Evolutionary conservation across 1,140 invertebrate genomes (phyloP).

Genomic region (Aphidius ervi): DNA sequence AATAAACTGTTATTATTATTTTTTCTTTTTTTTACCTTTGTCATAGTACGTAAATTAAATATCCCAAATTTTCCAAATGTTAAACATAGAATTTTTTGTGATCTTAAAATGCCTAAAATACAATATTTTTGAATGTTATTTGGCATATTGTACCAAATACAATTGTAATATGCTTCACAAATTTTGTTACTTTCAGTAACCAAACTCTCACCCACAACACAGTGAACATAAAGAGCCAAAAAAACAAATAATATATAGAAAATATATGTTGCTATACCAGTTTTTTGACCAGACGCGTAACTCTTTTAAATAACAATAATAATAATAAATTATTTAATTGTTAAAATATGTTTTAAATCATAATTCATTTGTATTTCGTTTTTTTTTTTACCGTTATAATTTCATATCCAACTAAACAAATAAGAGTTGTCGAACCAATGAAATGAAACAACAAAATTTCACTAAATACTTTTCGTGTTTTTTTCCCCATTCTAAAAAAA

Average conservation of each 20-base stretch:
- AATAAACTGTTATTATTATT: no score
- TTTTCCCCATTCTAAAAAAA: constrained; percentile 35
- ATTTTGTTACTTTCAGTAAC: constrained; percentile 33
- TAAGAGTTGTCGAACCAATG: constrained; percentile 28
- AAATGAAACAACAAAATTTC: constrained; percentile 23
- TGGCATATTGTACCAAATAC: constrained; percentile 26
- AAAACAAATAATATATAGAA: no score
- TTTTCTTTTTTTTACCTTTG: constrained; percentile 10
- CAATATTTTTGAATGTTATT: constrained; percentile 24
- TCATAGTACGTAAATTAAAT: constrained; percentile 30
- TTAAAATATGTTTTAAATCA: no score
- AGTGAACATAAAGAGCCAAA: constrained; percentile 11
- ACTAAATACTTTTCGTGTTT: constrained; percentile 34
- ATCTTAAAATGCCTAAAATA: constrained; percentile 26
- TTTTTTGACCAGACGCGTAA: constrained; percentile 29
- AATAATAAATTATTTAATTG: no score
- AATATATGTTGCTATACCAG: constrained; percentile 27
- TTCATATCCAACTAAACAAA: constrained; percentile 43
- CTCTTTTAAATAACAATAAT: constrained; percentile 23
- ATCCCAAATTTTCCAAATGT: constrained; percentile 32
- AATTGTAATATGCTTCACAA: constrained; percentile 28
- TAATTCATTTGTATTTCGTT: not conserved
- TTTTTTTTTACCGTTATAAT: constrained; percentile 33
- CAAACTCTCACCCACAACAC: constrained; percentile 36
- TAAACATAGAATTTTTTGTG: constrained; percentile 27